phyloP scores from a whole-genome alignment of 1,140 invertebrate genomes.

The Dufourea novaeangliae region DNA sequence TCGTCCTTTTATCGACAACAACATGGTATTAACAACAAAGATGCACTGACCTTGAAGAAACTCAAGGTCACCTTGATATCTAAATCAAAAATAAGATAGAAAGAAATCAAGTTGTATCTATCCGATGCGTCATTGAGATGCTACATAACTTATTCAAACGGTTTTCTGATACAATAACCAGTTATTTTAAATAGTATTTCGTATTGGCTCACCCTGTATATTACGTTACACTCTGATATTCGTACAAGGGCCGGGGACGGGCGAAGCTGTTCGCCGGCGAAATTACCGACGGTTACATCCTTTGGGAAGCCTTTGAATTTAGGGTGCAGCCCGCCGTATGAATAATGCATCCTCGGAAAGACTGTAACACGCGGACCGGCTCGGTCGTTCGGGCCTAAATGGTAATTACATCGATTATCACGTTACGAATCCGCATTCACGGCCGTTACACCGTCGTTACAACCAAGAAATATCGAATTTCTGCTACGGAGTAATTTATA shows the following conservation, averaged over 20 bases:
- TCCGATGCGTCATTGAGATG: too few relatives aligned
- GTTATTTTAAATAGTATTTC: too few relatives aligned
- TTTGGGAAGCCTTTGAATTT: constrained; percentile 65
- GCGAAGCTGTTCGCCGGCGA: constrained; percentile 44
- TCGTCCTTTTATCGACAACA: too few relatives aligned
- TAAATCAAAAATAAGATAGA: too few relatives aligned
- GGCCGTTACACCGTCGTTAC: constrained; percentile 34
- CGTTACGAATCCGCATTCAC: constrained; percentile 45
- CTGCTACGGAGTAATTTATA: constrained; percentile 16
- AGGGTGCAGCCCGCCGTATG: constrained; percentile 54
- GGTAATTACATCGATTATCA: constrained; percentile 57
- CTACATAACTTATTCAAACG: too few relatives aligned
- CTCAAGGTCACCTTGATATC: too few relatives aligned
- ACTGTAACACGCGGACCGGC: constrained; percentile 25
- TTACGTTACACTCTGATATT: too few relatives aligned
- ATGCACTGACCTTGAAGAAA: too few relatives aligned
- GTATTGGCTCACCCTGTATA: constrained; percentile 25
- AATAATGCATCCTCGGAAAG: constrained; percentile 60
- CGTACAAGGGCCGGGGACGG: constrained; percentile 14
- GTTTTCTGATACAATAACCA: too few relatives aligned
- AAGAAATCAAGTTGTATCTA: too few relatives aligned
- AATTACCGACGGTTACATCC: constrained; percentile 64
- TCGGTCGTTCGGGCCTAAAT: constrained; percentile 18
- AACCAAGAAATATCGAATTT: constrained; percentile 16
- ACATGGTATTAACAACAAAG: too few relatives aligned